These are phyloP conservation scores for Enteromius viviparus DNA, from an alignment of 2,797 vertebrate species.

Conservation along the genomic window DNA sequence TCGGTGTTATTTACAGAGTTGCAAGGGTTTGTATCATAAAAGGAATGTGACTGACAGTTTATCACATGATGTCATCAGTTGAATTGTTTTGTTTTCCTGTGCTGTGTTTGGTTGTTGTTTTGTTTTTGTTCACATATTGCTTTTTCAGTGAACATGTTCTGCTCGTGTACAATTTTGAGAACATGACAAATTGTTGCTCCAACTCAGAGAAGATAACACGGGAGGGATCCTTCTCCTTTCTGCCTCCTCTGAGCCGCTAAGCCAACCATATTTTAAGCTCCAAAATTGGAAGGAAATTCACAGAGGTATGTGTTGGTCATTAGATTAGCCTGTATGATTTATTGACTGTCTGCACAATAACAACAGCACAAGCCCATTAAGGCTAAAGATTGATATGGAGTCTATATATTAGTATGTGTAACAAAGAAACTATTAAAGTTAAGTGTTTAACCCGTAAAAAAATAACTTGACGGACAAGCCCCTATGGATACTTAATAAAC, in stretches of 20 bases:
- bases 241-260: conserved; percentile 34
- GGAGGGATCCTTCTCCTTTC: conserved; percentile 35
- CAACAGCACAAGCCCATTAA: conserved; percentile 52
- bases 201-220: conserved; percentile 28
- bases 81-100: neutral
- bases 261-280: conserved; percentile 48
- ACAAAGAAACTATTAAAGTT: conserved; percentile 30
- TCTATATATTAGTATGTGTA: conserved; percentile 42
- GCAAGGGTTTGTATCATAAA: neutral
- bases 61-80: neutral
- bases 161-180: neutral
- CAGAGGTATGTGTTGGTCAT: conserved; percentile 48
- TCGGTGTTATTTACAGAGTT: neutral
- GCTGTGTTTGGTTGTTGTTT: neutral
- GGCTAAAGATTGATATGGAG: conserved; percentile 53
- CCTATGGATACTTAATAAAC: conserved; percentile 45
- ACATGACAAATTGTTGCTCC: conserved; percentile 22
- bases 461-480: conserved; percentile 37
- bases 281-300: conserved; percentile 55
- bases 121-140: neutral
- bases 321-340: conserved; percentile 55
- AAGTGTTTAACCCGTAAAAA: conserved; percentile 3
- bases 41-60: conserved; percentile 7
- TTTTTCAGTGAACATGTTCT: neutral
- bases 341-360: conserved; percentile 46